Percentiles rank a stretch among this genome's conserved stretches.
Evolutionary conservation across 2,797 vertebrate genomes (phyloP).

Genomic region (Hirundo rustica): DNA sequence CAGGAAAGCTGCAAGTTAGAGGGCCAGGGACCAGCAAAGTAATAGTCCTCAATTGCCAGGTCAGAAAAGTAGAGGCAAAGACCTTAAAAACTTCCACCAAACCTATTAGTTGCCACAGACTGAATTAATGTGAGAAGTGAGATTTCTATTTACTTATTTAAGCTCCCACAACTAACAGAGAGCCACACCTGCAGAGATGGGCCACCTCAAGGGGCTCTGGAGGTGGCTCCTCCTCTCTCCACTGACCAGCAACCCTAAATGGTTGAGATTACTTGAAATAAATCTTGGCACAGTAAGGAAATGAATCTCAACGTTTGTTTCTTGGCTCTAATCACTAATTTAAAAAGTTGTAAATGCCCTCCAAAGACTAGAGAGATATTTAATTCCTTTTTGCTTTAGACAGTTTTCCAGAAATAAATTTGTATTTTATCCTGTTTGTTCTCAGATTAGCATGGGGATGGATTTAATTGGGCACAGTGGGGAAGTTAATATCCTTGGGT

Average conservation of each 20-base stretch:
- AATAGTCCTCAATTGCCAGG: not conserved
- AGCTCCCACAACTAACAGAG: not conserved
- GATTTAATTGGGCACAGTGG: constrained; percentile 63
- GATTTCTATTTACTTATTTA: not conserved
- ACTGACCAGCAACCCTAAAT: not conserved
- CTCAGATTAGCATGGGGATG: constrained; percentile 47
- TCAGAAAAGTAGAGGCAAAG: not conserved
- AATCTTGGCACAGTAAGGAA: not conserved
- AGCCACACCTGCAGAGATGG: not conserved
- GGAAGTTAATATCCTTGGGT: constrained; percentile 61
- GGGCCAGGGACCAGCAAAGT: not conserved
- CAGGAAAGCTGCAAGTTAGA: not conserved
- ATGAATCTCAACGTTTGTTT: not conserved
- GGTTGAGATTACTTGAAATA: not conserved
- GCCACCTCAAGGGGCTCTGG: no score
- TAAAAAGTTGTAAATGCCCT: constrained; percentile 28
- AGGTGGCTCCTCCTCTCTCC: not conserved
- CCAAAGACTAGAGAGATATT: constrained; percentile 41
- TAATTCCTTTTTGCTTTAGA: constrained; percentile 52
- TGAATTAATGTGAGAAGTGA: not conserved
- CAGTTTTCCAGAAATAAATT: constrained; percentile 53
- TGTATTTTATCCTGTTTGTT: constrained; percentile 57
- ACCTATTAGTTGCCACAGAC: not conserved
- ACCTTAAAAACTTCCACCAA: not conserved
- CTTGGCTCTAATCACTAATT: constrained; percentile 9